Evolutionary conservation across 2,797 vertebrate species (phyloP).

Genomic region (Myotis pilosus): DNA sequence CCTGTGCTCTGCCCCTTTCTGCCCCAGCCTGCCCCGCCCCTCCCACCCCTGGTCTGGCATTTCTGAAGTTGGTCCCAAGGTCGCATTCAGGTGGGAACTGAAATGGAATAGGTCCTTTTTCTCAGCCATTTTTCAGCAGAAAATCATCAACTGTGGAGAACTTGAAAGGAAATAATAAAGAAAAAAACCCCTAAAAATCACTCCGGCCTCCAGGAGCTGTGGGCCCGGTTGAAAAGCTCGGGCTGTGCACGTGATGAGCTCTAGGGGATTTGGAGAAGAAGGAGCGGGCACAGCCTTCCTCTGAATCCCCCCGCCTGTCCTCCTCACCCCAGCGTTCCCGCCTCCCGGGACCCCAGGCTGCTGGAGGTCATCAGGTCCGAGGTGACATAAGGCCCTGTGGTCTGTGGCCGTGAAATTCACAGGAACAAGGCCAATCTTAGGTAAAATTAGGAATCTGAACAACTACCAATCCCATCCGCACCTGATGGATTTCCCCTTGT

Average conservation of each 20-base stretch:
- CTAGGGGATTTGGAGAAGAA: background rate
- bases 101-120: conserved; percentile 70
- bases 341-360: background rate
- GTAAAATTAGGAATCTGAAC: background rate
- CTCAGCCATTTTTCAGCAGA: conserved; percentile 69
- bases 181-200: conserved; percentile 73
- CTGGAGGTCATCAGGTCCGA: background rate
- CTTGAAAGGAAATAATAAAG: conserved; percentile 62
- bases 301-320: too few species aligned
- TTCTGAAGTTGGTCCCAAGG: conserved; percentile 67
- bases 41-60: conserved; percentile 67
- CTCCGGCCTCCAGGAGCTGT: background rate
- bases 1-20: background rate
- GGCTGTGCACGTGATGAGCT: conserved; percentile 7
- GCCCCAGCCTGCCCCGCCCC: background rate
- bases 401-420: background rate
- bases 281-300: background rate
- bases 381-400: background rate
- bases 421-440: background rate
- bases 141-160: conserved; percentile 65
- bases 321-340: too few species aligned
- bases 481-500: background rate
- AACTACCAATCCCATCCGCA: too few species aligned
- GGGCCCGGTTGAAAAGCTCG: background rate
- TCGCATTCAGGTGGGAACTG: conserved; percentile 76